Conservation (phyloP, 2,797 vertebrate genomes). For the Diplodus puntazzo region DNA sequence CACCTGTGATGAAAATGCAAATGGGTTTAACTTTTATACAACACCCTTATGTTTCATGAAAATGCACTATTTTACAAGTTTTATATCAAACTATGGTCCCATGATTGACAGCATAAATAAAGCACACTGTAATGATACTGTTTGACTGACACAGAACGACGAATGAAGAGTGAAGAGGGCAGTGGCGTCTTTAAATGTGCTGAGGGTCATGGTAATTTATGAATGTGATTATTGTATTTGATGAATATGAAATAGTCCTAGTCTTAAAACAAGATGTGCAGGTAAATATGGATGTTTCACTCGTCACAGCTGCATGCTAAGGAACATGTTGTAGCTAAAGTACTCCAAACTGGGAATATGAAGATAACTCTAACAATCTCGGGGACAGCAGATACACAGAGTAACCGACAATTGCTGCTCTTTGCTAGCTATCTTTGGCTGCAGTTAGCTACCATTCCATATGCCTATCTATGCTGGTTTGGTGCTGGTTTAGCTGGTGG, state of each 20-base stretch:
- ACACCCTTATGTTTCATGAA: not conserved
- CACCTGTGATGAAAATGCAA: not conserved
- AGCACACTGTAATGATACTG: not conserved
- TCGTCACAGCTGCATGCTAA: not conserved
- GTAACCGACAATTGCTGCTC: no score
- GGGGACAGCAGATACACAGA: no score
- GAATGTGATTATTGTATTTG: not conserved
- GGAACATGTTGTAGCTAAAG: conserved; percentile 3
- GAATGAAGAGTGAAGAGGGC: not conserved
- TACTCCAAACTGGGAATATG: not conserved
- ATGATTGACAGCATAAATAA: not conserved
- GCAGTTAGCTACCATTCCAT: no score
- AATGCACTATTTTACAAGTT: not conserved
- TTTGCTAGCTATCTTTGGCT: no score
- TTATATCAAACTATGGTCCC: not conserved
- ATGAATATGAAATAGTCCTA: not conserved
- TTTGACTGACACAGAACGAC: not conserved
- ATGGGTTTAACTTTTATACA: not conserved
- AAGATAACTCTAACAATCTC: no score
- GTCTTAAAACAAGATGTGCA: not conserved
- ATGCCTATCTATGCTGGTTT: no score
- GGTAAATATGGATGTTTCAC: conserved; percentile 6
- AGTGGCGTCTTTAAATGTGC: not conserved
- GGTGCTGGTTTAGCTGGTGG: no score
- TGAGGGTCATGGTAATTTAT: not conserved